These are phyloP conservation scores for Syngnathus acus DNA, from an alignment of 2,797 vertebrate species.

Conservation along the genomic window DNA sequence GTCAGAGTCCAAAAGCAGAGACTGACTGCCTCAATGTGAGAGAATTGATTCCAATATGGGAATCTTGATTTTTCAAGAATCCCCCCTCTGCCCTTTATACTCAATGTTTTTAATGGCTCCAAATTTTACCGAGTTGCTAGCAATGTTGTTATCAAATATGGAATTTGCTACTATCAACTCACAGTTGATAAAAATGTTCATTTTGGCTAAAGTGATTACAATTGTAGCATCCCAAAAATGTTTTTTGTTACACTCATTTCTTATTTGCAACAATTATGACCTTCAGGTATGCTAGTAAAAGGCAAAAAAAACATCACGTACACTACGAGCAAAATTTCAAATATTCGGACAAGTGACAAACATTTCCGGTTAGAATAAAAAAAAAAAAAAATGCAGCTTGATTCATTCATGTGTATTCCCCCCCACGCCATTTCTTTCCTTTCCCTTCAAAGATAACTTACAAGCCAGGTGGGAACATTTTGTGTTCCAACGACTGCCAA, in stretches of 20 bases:
- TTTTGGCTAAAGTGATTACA: neutral
- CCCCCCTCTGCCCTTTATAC: too few relatives aligned
- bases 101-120: too few relatives aligned
- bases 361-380: neutral
- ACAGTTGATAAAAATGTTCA: too few relatives aligned
- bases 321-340: neutral
- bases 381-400: neutral
- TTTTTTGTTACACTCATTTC: neutral
- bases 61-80: too few relatives aligned
- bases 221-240: neutral
- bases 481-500: neutral
- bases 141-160: too few relatives aligned
- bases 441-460: neutral
- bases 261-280: neutral
- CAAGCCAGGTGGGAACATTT: conserved; percentile 5
- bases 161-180: too few relatives aligned
- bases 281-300: neutral
- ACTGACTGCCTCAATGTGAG: neutral
- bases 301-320: neutral
- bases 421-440: neutral
- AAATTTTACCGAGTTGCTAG: too few relatives aligned
- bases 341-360: neutral
- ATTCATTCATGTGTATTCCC: neutral
- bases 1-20: neutral
- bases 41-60: neutral